Base-by-base conservation (phyloP, 2,888 invertebrate genomes). In the Thyatira batis region DNA sequence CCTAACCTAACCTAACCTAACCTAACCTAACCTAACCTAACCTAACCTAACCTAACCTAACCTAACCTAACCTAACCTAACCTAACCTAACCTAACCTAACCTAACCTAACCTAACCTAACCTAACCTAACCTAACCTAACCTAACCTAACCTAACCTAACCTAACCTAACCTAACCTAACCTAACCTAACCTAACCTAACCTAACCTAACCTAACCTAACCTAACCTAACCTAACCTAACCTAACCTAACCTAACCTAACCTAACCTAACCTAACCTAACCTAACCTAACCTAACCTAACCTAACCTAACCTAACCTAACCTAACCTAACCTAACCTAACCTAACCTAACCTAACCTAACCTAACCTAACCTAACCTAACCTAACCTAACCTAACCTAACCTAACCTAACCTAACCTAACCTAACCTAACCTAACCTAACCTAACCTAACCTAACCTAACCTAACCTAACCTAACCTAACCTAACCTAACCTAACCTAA, bases 131-230 rank as follows among this genome's bases (percentile, higher is more conserved):
- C 50, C 52, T 45, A 55, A 55, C 55, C 55, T 55, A 55, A 55
- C 55, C 55, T 55, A 55, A 55, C 55, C 55, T 55, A 55, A 55
- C 55, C 55, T 55, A 55, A 55, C 55, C 55, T 55, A 55, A 55
- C 55, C 55, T 52, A 52, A 55, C 52, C 55, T 52, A 49, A 55
- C 50, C 55, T 50, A 45, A 52, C 50, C 55, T 45, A 50, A 55
- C 45, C 55, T 50, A 55, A 55, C 55, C 55, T 55, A 55, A 55
- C 55, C 55, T 55, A 55, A 55, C 55, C 55, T 49, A 51, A 52
- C 45, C 52, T 49, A 55, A 52, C 52, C 55, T 55, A 55, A 52
- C 51, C 51, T 51, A 52, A 55, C 55, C 51, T 55, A 55, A 55
- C 55, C 55, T 55, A 54, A 54, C 54, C 54, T 54, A 54, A 54